A percentile compares a stretch with the other conserved stretches of the same genome.
Conservation (phyloP, 2,113 vertebrate genomes). For the Cinclus mexicanus region DNA sequence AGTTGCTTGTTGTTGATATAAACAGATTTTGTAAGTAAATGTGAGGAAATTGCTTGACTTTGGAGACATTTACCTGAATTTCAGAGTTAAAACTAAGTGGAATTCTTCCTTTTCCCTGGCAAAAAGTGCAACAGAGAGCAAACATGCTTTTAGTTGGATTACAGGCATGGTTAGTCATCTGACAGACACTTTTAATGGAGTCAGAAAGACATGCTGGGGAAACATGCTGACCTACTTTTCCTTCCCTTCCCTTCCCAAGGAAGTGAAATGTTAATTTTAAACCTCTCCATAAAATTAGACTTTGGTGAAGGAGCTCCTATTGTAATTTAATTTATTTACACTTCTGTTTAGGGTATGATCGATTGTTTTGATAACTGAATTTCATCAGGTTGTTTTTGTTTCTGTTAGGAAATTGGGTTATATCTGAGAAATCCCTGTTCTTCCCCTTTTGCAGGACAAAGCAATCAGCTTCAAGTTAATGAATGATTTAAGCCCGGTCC, state of each 20-base stretch:
- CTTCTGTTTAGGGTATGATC: neutral
- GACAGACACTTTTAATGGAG: conserved; percentile 70
- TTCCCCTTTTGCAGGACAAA: conserved; percentile 2
- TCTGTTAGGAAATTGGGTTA: conserved; percentile 27
- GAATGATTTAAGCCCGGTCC: conserved; percentile 11
- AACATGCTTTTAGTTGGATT: conserved; percentile 56
- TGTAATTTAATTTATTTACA: neutral
- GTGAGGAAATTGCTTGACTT: conserved; percentile 25
- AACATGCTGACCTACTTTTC: conserved; percentile 73
- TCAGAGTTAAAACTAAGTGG: conserved; percentile 46
- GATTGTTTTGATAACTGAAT: conserved; percentile 18
- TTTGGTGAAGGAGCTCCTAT: neutral
- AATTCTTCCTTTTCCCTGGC: conserved; percentile 27
- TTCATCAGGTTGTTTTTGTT: conserved; percentile 31
- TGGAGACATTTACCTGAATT: conserved; percentile 40
- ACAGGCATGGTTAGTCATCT: conserved; percentile 55
- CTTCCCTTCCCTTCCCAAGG: neutral
- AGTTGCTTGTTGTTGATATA: conserved; percentile 4
- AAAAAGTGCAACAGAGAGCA: conserved; percentile 32
- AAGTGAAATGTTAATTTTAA: conserved; percentile 8
- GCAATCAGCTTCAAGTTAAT: conserved; percentile 23
- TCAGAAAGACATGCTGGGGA: conserved; percentile 52
- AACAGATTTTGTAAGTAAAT: conserved; percentile 41
- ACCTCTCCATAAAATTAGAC: conserved; percentile 14
- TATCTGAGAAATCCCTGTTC: neutral